Evolutionary conservation across 2,888 invertebrate species (phyloP).

Genomic region (Synergus japonicus): DNA sequence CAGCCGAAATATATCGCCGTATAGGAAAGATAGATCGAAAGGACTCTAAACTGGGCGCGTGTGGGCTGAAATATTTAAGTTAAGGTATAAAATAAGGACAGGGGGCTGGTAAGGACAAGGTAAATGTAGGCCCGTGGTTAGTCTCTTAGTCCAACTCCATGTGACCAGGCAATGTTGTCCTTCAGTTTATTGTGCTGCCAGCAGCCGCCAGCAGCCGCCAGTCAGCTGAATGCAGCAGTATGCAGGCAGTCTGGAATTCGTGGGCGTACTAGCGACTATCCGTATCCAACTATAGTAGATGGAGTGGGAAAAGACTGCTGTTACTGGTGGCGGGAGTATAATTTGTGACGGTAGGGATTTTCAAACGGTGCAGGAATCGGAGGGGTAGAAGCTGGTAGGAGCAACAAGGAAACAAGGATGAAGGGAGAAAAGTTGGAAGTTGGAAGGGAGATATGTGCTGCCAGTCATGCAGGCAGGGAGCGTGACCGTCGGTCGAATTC

Average conservation of each 20-base stretch:
- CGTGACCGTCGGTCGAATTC: slow-evolving; percentile 68
- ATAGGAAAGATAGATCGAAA: slow-evolving; percentile 36
- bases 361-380: slow-evolving; percentile 49
- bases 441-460: slow-evolving; percentile 57
- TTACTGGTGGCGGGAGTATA: slow-evolving; percentile 64
- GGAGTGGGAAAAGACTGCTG: slow-evolving; percentile 55
- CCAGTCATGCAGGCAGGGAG: slow-evolving; percentile 71
- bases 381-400: slow-evolving; percentile 55
- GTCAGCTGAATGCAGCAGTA: slow-evolving; percentile 30
- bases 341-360: slow-evolving; percentile 62
- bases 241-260: slow-evolving; percentile 54
- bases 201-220: slow-evolving; percentile 48
- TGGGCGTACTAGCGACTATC: slow-evolving; percentile 58
- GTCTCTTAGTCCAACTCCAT: slow-evolving; percentile 5
- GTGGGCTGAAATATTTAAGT: slow-evolving; percentile 30
- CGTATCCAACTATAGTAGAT: slow-evolving; percentile 45
- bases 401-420: slow-evolving; percentile 49
- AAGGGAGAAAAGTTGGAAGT: slow-evolving; percentile 50
- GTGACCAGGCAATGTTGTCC: slow-evolving; percentile 43
- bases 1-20: slow-evolving; percentile 28
- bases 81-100: slow-evolving; percentile 28
- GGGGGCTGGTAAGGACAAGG: not conserved
- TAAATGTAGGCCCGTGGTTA: slow-evolving; percentile 17
- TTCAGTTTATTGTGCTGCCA: slow-evolving; percentile 55
- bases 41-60: slow-evolving; percentile 16